Conservation (phyloP, 1,140 invertebrate species). For the Aporrectodea caliginosa region DNA sequence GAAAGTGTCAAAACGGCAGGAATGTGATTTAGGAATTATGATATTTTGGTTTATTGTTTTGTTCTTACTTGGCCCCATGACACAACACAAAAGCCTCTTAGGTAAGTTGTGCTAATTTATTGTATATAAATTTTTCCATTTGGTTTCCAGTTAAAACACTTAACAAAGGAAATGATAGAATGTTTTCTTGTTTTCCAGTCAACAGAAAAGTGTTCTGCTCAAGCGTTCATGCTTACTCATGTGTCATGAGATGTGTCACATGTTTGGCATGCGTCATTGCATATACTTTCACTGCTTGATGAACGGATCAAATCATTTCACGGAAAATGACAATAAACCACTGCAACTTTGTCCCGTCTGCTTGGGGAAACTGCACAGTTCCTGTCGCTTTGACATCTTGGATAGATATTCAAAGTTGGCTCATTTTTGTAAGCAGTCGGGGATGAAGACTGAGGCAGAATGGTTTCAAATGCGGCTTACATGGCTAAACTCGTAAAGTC, state of each 20-base stretch:
- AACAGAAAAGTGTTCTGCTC: constrained; percentile 12
- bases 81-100: no score
- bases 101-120: no score
- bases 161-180: no score
- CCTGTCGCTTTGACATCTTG: constrained; percentile 2
- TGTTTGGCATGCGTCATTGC: constrained; percentile 24
- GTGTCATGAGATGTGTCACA: constrained; percentile 18
- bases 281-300: constrained; percentile 25
- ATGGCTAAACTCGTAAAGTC: no score
- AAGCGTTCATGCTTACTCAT: constrained; percentile 34
- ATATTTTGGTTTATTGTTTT: no score
- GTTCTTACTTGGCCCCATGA: no score
- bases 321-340: constrained; percentile 15
- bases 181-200: no score
- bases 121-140: no score
- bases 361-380: constrained; percentile 16
- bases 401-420: constrained; percentile 9
- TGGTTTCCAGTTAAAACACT: no score
- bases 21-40: no score
- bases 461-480: constrained; percentile 36
- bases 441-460: constrained; percentile 20
- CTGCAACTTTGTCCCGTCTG: constrained; percentile 17
- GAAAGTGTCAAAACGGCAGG: no score
- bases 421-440: constrained; percentile 34
- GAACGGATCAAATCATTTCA: constrained; percentile 19